Evolutionary conservation across 2,888 invertebrate species (phyloP), one percentile per base, ranked within the genome.

Genomic region (Dermolepida albohirtum): DNA sequence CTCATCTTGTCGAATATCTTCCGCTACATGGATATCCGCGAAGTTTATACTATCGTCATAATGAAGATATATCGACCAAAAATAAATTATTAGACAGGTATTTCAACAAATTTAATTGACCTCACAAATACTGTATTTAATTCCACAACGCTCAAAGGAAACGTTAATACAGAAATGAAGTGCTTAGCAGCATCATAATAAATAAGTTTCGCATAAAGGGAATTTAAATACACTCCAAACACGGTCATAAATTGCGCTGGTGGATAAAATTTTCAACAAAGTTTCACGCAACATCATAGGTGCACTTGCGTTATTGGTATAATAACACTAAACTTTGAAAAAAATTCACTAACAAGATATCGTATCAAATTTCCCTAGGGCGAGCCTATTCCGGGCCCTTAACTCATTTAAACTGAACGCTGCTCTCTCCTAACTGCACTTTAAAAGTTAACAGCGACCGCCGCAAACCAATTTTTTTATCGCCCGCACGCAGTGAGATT

Each of bases 331-430:
- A 52, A 52, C 51, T 52, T 52, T 34, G 27, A 49, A 22, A 29
- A 34, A 52, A 52, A 27, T 27, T 34, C 34, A 27, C 29, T 52
- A 52, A 52, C 51, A 52, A 52, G 51, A 52, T 52, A 52, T 34
- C 51, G 51, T 29, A 52, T n/a, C 51, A 52, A 52, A 52, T 52
- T 52, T 52, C 51, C 51, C 51, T 27, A 29, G 14, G 51, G 51
- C 51, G 51, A 29, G 12, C 51, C 51, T 52, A 34, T 34, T 52
- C 6, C 51, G 34, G 51, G 29, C 29, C 34, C 51, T 29, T 52
- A 52, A 52, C 51, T 52, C 51, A 29, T 52, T 52, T 52, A 52
- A 52, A 52, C 51, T 52, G 29, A 29, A 34, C 34, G 51, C 34
- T 22, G 29, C 29, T 52, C 14, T 27, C 12, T 52, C 27, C 51